These are phyloP conservation scores for Hipparchia sbordonii DNA, from an alignment of 2,888 invertebrate genomes.

Conservation along the genomic window DNA sequence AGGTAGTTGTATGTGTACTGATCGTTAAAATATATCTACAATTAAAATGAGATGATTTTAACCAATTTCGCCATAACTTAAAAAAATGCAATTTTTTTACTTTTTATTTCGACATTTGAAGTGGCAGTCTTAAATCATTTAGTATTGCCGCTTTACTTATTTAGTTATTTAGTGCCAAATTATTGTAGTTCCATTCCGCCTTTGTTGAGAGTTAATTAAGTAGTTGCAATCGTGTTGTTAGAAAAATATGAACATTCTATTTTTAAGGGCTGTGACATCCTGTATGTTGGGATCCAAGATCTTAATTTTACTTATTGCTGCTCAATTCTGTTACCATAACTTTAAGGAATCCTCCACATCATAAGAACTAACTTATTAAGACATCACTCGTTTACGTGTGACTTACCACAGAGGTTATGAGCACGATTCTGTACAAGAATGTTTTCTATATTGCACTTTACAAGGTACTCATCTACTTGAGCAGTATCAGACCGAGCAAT, in stretches of 20 bases:
- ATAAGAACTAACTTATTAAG: slow-evolving; percentile 6
- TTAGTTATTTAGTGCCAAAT: slow-evolving; percentile 56
- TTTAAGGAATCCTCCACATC: neutral
- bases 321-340: slow-evolving; percentile 34
- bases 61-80: neutral
- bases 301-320: slow-evolving; percentile 51
- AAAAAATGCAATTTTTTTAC: neutral
- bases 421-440: no score
- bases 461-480: no score
- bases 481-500: no score
- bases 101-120: neutral
- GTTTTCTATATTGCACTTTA: no score
- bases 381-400: neutral
- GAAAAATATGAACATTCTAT: slow-evolving; percentile 46
- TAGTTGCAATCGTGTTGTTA: slow-evolving; percentile 17
- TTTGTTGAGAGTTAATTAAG: slow-evolving; percentile 35
- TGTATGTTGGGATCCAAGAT: slow-evolving; percentile 68
- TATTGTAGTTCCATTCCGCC: slow-evolving; percentile 54
- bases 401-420: no score
- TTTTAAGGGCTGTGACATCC: slow-evolving; percentile 78
- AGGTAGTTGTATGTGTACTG: slow-evolving; percentile 67
- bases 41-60: neutral
- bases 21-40: slow-evolving; percentile 39
- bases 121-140: neutral
- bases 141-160: slow-evolving; percentile 1